Percentiles rank a stretch among this genome's conserved stretches.
Conservation (phyloP, 2,888 invertebrate genomes). For the Loripinus fragilis region DNA sequence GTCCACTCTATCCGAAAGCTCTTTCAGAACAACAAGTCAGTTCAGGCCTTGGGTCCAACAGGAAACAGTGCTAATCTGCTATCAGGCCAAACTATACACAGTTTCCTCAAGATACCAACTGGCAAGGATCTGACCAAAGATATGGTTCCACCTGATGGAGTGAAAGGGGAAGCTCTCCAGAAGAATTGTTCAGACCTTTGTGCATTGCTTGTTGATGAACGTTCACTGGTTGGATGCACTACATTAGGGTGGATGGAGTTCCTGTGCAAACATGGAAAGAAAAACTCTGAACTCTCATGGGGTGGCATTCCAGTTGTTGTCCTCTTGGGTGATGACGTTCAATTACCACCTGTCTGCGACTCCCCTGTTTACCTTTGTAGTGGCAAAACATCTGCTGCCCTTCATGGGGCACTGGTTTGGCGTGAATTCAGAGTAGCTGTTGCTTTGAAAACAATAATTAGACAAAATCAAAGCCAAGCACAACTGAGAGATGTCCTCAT, state of each 20-base stretch:
- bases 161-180: slow-evolving; percentile 45
- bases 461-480: slow-evolving; percentile 20
- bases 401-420: slow-evolving; percentile 27
- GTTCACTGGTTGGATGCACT: slow-evolving; percentile 33
- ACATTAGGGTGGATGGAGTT: slow-evolving; percentile 12
- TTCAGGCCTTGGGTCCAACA: slow-evolving; percentile 61
- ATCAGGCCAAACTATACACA: slow-evolving; percentile 54
- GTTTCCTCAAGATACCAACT: slow-evolving; percentile 60
- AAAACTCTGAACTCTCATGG: slow-evolving; percentile 25
- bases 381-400: neutral
- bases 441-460: slow-evolving; percentile 16
- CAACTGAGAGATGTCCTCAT: slow-evolving; percentile 18
- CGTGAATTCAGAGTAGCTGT: slow-evolving; percentile 21
- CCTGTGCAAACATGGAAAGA: slow-evolving; percentile 3
- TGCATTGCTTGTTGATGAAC: slow-evolving; percentile 60
- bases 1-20: slow-evolving; percentile 41
- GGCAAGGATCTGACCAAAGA: slow-evolving; percentile 25
- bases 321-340: slow-evolving; percentile 61
- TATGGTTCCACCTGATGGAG: slow-evolving; percentile 55
- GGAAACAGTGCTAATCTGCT: slow-evolving; percentile 64
- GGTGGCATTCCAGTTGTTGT: slow-evolving; percentile 62
- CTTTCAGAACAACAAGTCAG: slow-evolving; percentile 46
- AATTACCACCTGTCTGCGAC: slow-evolving; percentile 61
- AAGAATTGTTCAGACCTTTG: slow-evolving; percentile 44
- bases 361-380: slow-evolving; percentile 44